Base-by-base conservation (phyloP, 2,113 vertebrate genomes). In the Bufo gargarizans region DNA sequence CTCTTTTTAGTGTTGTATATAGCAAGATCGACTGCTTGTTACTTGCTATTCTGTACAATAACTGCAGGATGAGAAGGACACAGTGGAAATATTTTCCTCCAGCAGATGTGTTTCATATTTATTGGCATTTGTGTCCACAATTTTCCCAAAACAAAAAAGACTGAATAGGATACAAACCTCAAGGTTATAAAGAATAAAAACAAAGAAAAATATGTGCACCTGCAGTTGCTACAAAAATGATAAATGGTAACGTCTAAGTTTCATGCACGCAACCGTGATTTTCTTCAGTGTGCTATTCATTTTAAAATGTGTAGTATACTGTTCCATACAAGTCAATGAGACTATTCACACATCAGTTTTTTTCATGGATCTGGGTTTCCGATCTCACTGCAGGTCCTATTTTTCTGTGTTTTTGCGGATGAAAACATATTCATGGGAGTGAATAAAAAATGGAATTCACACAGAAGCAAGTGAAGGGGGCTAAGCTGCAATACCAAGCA, bases 71-170 rank as follows among this genome's bases (percentile, higher is more conserved):
- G n/a, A 47, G 71, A 74, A 43, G 10, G 65, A 71, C 22, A 69
- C 9, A 7, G 65, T 33, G 7, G 33, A 43, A 14, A 45, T 74
- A 14, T 74, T 74, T 74, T 49, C 3, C 45, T 49, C 13, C 45
- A 47, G 16, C 71, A 74, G 71, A 4, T 74, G 45, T 47, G 16
- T 49, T 74, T 49, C 6, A 17, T 74, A 74, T 17, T 74, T 47
- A 74, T 74, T 17, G 45, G 47, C 43, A 49, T 74, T 6, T 17
- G 47, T 74, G 49, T 17, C 71, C 71, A 74, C 49, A 2, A 74
- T 74, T 74, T 72, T 74, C 71, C 45, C 71, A 74, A 74, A 74
- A 74, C 16, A 74, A 74, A 33, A 49, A 8, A 74, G 43, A 49
- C 71, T 45, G 9, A 74, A 74, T 74, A 47, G 71, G 71, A 74